A percentile compares a stretch with the other conserved stretches of the same genome.
phyloP scores from a whole-genome alignment of 2,113 vertebrate genomes.

The Bubo blakistoni region DNA sequence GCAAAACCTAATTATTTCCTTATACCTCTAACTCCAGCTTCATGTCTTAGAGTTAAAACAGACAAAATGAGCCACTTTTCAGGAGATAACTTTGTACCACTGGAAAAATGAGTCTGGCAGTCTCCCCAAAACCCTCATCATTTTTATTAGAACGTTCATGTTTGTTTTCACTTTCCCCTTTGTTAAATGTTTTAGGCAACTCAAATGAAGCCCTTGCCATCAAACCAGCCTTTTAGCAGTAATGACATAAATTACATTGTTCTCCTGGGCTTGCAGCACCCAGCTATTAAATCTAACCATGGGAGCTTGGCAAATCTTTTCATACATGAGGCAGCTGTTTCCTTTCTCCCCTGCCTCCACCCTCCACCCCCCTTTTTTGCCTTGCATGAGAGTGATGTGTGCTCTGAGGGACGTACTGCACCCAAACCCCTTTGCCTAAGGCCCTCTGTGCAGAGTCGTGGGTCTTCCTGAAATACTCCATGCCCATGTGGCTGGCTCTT shows the following conservation, averaged over 20 bases:
- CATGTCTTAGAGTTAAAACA: neutral
- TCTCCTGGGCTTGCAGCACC: conserved; percentile 68
- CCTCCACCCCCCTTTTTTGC: neutral
- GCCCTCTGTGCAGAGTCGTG: neutral
- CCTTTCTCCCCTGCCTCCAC: conserved; percentile 14
- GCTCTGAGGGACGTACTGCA: neutral
- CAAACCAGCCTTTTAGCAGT: conserved; percentile 64
- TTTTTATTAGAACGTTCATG: conserved; percentile 57
- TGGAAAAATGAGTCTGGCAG: conserved; percentile 27
- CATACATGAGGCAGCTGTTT: conserved; percentile 70
- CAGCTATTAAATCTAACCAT: conserved; percentile 73
- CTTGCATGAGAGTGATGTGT: neutral
- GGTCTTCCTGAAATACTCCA: neutral
- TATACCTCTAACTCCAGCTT: neutral
- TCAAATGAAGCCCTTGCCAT: conserved; percentile 54
- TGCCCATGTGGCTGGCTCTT: accelerated
- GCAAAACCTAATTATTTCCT: conserved; percentile 21
- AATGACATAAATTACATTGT: conserved; percentile 77
- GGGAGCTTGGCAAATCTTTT: conserved; percentile 66
- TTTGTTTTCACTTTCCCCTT: conserved; percentile 67
- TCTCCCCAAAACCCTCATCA: conserved; percentile 37
- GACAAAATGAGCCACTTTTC: conserved; percentile 4
- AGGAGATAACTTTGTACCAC: neutral
- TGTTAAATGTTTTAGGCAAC: conserved; percentile 56
- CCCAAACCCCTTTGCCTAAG: neutral